phyloP scores from a whole-genome alignment of 2,888 invertebrate genomes.

The Heliconius sara region DNA sequence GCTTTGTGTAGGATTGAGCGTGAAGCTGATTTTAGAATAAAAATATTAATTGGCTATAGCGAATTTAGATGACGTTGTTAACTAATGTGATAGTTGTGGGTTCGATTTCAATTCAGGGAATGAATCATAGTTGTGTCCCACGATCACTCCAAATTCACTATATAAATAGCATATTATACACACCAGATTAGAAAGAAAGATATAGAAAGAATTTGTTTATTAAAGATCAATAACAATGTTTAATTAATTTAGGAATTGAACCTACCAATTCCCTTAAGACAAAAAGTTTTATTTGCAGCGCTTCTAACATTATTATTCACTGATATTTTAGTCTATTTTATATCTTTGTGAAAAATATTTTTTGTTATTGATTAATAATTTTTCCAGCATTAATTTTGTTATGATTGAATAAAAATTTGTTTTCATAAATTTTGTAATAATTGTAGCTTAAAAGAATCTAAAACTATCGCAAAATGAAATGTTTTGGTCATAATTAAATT shows the following conservation, averaged over 20 bases:
- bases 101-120: background rate
- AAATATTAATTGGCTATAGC: background rate
- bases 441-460: background rate
- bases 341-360: background rate
- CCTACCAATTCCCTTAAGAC: background rate
- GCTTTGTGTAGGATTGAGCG: no score
- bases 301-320: background rate
- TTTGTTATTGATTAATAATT: no score
- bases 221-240: background rate
- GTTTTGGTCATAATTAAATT: no score
- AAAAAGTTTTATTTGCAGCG: background rate
- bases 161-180: background rate
- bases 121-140: background rate
- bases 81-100: background rate
- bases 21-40: no score
- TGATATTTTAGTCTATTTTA: background rate
- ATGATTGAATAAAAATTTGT: no score
- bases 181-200: background rate
- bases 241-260: background rate
- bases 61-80: background rate
- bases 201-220: background rate
- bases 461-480: no score
- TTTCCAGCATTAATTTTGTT: no score
- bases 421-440: background rate
- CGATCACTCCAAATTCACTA: background rate